Percentiles rank a stretch among this genome's conserved stretches.
Conservation (phyloP, 1,140 invertebrate species). For the Drosophila repleta region DNA sequence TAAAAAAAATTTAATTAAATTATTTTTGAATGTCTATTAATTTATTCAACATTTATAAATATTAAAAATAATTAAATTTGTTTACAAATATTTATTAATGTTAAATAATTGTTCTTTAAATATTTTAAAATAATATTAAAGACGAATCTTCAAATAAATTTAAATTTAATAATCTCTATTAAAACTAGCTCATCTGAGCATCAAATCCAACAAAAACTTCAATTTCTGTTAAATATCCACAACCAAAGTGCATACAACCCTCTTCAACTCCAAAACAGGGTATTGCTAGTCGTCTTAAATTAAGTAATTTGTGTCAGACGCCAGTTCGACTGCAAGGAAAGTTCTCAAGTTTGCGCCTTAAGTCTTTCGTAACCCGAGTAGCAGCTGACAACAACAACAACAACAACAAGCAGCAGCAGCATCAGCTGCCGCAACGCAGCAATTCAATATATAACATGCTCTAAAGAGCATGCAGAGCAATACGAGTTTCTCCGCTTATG, state of each 20-base stretch:
- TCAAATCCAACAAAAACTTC: no score
- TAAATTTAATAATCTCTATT: no score
- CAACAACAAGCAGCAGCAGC: slow-evolving; percentile 2
- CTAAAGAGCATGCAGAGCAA: slow-evolving; percentile 71
- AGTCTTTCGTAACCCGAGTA: slow-evolving; percentile 54
- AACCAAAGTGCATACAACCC: neutral
- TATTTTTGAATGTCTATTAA: neutral
- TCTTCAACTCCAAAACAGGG: neutral
- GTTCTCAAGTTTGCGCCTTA: slow-evolving; percentile 72
- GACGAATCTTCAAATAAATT: no score
- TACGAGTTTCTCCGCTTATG: slow-evolving; percentile 79
- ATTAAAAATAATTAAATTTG: no score
- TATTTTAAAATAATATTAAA: no score
- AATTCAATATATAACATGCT: slow-evolving; percentile 68
- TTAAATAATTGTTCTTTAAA: no score
- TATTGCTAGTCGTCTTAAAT: slow-evolving; percentile 37
- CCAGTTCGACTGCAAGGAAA: slow-evolving; percentile 52
- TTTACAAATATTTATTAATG: no score
- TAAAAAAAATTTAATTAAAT: neutral
- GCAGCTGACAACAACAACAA: neutral
- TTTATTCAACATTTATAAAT: no score
- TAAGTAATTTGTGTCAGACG: slow-evolving; percentile 61
- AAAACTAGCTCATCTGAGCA: no score
- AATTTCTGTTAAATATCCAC: neutral
- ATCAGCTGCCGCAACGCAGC: slow-evolving; percentile 16